Evolutionary conservation across 2,113 vertebrate species (phyloP).

Genomic region (Laterallus jamaicensis): DNA sequence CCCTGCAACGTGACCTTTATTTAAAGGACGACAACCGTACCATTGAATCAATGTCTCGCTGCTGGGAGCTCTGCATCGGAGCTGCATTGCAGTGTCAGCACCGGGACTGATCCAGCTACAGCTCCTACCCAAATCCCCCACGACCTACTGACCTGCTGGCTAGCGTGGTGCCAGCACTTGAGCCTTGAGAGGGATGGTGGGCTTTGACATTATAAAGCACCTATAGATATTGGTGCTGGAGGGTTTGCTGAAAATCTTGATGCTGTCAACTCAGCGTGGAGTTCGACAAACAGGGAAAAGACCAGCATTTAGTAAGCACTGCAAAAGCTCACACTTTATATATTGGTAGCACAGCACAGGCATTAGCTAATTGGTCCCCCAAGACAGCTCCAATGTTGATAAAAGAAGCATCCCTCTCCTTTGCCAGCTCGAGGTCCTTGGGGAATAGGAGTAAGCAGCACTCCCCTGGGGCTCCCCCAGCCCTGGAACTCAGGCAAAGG

Average conservation of each 20-base stretch:
- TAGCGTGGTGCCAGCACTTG: neutral
- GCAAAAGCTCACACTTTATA: neutral
- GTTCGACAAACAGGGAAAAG: neutral
- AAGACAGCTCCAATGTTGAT: neutral
- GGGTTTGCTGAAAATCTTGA: neutral
- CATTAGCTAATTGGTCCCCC: neutral
- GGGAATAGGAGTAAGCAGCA: neutral
- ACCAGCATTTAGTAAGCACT: neutral
- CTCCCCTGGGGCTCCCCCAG: neutral
- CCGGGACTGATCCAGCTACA: neutral
- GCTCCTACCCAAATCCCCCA: neutral
- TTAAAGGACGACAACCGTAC: constrained; percentile 36
- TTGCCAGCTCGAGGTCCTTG: neutral
- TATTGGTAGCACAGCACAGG: neutral
- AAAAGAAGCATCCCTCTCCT: neutral
- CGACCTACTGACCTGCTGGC: neutral
- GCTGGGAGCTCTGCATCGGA: constrained; percentile 54
- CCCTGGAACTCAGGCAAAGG: neutral
- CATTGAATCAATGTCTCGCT: constrained; percentile 31
- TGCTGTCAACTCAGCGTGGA: neutral
- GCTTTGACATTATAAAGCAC: neutral
- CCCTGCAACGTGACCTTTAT: constrained; percentile 49
- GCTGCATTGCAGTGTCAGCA: constrained; percentile 72
- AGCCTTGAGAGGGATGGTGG: rapidly evolving
- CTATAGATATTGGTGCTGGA: rapidly evolving